Percentiles rank a stretch among this genome's conserved stretches.
Conservation (phyloP, 2,888 invertebrate species). For the Hypena proboscidalis region DNA sequence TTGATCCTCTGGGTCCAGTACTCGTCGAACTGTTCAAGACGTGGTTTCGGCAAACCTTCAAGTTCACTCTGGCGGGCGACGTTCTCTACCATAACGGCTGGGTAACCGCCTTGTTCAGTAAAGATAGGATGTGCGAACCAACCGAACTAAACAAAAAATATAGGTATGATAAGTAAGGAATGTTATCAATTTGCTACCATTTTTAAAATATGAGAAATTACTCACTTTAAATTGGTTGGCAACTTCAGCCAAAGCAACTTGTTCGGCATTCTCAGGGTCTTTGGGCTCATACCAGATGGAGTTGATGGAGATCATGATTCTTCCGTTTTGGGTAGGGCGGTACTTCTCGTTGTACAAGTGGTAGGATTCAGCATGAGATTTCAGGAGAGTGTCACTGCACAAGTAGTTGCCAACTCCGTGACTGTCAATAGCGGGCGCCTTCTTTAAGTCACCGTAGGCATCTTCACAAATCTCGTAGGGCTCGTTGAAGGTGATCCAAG, state of each 20-base stretch:
- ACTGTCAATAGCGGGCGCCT: constrained; percentile 82
- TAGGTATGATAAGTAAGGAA: too few species aligned
- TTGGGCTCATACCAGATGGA: constrained; percentile 83
- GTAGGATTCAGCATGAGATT: constrained; percentile 88
- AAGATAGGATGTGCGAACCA: constrained; percentile 85
- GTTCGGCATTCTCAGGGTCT: constrained; percentile 69
- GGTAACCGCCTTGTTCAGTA: constrained; percentile 79
- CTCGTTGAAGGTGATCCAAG: constrained; percentile 90
- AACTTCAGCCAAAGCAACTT: constrained; percentile 75
- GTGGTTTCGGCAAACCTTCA: constrained; percentile 71
- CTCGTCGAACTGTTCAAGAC: constrained; percentile 75
- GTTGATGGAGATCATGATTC: constrained; percentile 82
- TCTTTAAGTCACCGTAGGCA: constrained; percentile 81
- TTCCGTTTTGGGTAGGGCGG: constrained; percentile 81
- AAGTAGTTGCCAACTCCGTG: constrained; percentile 87
- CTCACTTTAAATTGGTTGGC: constrained; percentile 82
- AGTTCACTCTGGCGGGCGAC: constrained; percentile 70
- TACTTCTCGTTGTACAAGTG: constrained; percentile 87
- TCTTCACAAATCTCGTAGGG: constrained; percentile 84
- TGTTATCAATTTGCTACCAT: too few species aligned
- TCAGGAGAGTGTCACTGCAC: constrained; percentile 87
- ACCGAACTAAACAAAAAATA: constrained; percentile 67
- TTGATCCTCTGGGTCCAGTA: constrained; percentile 77
- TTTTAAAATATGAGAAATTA: not conserved
- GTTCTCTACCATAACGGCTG: constrained; percentile 75